A percentile compares a stretch with the other conserved stretches of the same genome.
Conservation (phyloP, 2,888 invertebrate species). For the Schizotus pectinicornis region DNA sequence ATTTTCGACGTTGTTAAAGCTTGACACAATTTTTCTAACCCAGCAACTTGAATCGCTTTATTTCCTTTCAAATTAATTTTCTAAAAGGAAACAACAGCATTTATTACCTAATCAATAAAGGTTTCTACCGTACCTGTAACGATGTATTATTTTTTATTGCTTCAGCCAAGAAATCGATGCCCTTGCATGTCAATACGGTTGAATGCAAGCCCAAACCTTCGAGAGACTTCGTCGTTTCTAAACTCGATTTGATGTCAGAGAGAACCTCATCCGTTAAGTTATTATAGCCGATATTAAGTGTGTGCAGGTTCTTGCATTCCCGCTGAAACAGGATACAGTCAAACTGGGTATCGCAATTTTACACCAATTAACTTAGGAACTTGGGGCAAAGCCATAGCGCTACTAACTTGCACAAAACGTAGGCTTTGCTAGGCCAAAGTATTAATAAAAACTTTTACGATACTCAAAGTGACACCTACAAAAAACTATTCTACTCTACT, state of each 20-base stretch:
- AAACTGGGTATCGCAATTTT: neutral
- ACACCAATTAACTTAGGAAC: no score
- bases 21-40: conserved; percentile 50
- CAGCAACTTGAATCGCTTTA: conserved; percentile 52
- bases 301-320: conserved; percentile 50
- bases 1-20: conserved; percentile 53
- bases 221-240: conserved; percentile 43
- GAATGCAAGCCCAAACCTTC: conserved; percentile 55
- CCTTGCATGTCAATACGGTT: conserved; percentile 52
- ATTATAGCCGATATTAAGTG: conserved; percentile 53
- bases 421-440: no score
- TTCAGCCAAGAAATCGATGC: conserved; percentile 45
- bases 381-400: no score
- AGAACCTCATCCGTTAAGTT: conserved; percentile 52
- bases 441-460: neutral
- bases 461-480: neutral
- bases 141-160: conserved; percentile 49
- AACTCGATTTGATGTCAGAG: conserved; percentile 42
- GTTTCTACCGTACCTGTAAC: conserved; percentile 37
- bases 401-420: no score
- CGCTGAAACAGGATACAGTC: conserved; percentile 38
- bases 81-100: conserved; percentile 38
- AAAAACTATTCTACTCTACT: neutral
- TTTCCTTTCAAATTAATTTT: conserved; percentile 55
- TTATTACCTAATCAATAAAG: neutral